These are phyloP conservation scores for Penaeus indicus DNA, from an alignment of 1,140 invertebrate genomes.

Conservation along the genomic window DNA sequence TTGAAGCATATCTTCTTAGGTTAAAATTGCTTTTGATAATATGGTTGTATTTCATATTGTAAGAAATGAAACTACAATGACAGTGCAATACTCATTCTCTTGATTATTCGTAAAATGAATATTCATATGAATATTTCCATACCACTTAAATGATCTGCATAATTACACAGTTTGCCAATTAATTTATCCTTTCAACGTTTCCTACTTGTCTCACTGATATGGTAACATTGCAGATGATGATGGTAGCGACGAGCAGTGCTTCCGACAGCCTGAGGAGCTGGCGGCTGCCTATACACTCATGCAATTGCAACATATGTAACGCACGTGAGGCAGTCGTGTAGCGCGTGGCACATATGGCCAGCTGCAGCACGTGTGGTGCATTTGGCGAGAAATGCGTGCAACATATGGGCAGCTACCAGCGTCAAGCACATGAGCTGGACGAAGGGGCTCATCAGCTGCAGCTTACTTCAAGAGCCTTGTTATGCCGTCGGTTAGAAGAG, in stretches of 20 bases:
- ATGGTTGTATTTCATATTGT: too few species aligned
- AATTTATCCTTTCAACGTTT: background rate
- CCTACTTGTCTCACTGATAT: background rate
- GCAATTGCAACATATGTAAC: constrained; percentile 19
- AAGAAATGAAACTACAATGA: too few species aligned
- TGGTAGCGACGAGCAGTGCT: background rate
- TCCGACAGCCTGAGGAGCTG: constrained; percentile 49
- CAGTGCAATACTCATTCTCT: too few species aligned
- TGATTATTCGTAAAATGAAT: too few species aligned
- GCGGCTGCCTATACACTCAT: constrained; percentile 56
- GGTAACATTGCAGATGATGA: constrained; percentile 38
- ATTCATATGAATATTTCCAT: too few species aligned
- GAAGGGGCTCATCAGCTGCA: background rate
- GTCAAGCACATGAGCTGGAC: background rate
- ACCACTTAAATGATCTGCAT: too few species aligned
- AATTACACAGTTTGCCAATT: too few species aligned
- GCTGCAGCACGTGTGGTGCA: constrained; percentile 34
- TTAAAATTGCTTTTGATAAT: too few species aligned
- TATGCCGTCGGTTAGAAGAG: too few species aligned
- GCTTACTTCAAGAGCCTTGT: too few species aligned
- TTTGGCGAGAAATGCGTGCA: background rate
- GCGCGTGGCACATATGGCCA: background rate
- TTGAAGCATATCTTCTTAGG: too few species aligned
- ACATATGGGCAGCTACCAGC: background rate
- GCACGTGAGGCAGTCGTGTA: too few species aligned